Percentiles rank a stretch among this genome's conserved stretches.
Evolutionary conservation across 2,888 invertebrate species (phyloP).

Genomic region (Elmis aenea): DNA sequence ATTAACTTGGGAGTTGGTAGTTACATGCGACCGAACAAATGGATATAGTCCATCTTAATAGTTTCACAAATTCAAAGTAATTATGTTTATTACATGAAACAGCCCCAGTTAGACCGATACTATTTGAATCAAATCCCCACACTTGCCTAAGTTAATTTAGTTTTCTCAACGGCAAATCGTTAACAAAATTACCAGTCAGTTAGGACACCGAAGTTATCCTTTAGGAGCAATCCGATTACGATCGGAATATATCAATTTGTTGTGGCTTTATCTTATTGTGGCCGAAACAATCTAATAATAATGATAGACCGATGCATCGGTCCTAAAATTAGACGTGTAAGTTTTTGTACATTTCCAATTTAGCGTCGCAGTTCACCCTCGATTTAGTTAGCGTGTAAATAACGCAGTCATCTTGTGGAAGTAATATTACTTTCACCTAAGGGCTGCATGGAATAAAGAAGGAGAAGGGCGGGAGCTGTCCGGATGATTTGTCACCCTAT

Average conservation of each 20-base stretch:
- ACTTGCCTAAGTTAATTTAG: too few relatives aligned
- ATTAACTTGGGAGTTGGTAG: too few relatives aligned
- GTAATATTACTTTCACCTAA: slow-evolving; percentile 46
- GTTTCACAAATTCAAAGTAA: too few relatives aligned
- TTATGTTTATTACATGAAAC: too few relatives aligned
- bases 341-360: slow-evolving; percentile 36
- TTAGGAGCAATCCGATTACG: neutral
- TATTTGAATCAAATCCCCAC: too few relatives aligned
- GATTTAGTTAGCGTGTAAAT: slow-evolving; percentile 46
- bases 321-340: slow-evolving; percentile 21
- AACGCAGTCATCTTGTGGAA: slow-evolving; percentile 47
- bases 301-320: slow-evolving; percentile 14
- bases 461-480: slow-evolving; percentile 40
- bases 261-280: too few relatives aligned
- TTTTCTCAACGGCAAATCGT: too few relatives aligned
- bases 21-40: too few relatives aligned
- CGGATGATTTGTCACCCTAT: slow-evolving; percentile 46
- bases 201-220: slow-evolving; percentile 15
- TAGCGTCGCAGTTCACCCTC: slow-evolving; percentile 44
- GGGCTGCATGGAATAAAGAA: slow-evolving; percentile 40
- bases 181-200: slow-evolving; percentile 30
- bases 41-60: too few relatives aligned
- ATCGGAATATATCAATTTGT: too few relatives aligned
- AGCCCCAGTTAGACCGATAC: too few relatives aligned
- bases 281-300: too few relatives aligned